These are phyloP conservation scores for Notamacropus eugenii DNA, from an alignment of 2,797 vertebrate species.

Conservation along the genomic window DNA sequence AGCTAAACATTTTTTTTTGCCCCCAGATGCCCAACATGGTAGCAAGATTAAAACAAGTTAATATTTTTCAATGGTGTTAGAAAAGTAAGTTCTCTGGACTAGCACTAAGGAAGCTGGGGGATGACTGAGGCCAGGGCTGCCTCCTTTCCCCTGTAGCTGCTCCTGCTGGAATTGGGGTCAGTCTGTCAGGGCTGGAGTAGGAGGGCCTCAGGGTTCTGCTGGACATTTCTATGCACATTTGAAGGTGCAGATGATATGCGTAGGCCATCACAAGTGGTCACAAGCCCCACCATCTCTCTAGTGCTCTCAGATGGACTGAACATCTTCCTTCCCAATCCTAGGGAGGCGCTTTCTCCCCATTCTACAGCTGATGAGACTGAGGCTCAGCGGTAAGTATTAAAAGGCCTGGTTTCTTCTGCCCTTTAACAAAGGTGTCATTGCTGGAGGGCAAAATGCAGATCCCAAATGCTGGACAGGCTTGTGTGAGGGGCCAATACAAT, in stretches of 20 bases:
- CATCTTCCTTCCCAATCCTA: background rate
- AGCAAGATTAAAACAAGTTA: slow-evolving; percentile 40
- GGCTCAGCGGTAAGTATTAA: too few species aligned
- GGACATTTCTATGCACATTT: too few species aligned
- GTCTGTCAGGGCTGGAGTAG: background rate
- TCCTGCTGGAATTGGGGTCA: slow-evolving; percentile 37
- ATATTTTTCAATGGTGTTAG: slow-evolving; percentile 62
- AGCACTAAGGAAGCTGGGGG: too few species aligned
- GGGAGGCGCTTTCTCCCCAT: background rate
- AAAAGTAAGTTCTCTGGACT: slow-evolving; percentile 36
- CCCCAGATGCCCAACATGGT: slow-evolving; percentile 57
- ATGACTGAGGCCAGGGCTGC: background rate
- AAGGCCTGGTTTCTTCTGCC: background rate
- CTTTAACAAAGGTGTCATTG: too few species aligned
- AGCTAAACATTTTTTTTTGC: slow-evolving; percentile 19
- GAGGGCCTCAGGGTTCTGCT: too few species aligned
- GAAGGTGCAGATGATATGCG: too few species aligned
- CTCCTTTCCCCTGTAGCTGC: background rate
- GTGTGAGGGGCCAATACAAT: background rate
- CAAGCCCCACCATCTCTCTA: too few species aligned
- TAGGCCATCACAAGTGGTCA: too few species aligned
- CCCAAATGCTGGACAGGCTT: background rate
- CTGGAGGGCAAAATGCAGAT: background rate
- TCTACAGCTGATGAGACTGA: background rate
- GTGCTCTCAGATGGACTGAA: too few species aligned